Evolutionary conservation across 2,888 invertebrate genomes (phyloP).

Genomic region (Oscheius onirici): DNA sequence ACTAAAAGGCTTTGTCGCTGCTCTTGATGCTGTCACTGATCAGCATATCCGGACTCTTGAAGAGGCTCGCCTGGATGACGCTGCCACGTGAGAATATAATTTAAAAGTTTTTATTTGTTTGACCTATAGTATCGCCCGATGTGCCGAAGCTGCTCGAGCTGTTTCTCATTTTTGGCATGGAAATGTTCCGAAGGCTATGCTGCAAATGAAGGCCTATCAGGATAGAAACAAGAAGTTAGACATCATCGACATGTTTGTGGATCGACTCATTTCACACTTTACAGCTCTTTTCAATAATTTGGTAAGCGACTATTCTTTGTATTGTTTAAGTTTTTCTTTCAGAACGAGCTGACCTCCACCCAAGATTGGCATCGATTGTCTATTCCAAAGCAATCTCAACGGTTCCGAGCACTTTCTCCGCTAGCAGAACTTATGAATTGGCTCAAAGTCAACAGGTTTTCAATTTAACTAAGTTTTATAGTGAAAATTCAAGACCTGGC

Average conservation of each 20-base stretch:
- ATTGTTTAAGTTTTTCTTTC: conserved; percentile 30
- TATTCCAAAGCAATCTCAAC: conserved; percentile 82
- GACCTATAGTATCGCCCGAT: conserved; percentile 62
- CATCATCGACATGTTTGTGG: conserved; percentile 83
- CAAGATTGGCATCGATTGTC: conserved; percentile 75
- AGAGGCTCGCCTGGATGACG: conserved; percentile 66
- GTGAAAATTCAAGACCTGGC: conserved; percentile 79
- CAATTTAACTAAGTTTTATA: not conserved
- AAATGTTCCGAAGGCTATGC: conserved; percentile 47
- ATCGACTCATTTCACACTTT: conserved; percentile 86
- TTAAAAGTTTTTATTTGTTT: not conserved
- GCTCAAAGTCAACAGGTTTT: conserved; percentile 44
- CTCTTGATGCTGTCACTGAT: conserved; percentile 60
- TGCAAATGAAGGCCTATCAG: conserved; percentile 58
- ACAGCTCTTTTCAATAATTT: conserved; percentile 94
- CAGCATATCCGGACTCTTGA: conserved; percentile 60
- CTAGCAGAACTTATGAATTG: conserved; percentile 66
- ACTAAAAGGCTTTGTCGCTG: conserved; percentile 51
- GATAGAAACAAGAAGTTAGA: conserved; percentile 76
- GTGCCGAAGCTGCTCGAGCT: conserved; percentile 65
- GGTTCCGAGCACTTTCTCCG: conserved; percentile 86
- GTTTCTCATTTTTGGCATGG: conserved; percentile 57
- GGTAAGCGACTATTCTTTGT: no score
- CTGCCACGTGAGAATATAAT: conserved; percentile 49
- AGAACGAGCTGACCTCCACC: conserved; percentile 57